Evolutionary conservation across 2,113 vertebrate genomes (phyloP), one percentile per base, ranked within the genome.

Genomic region (Aleadryas rufinucha): DNA sequence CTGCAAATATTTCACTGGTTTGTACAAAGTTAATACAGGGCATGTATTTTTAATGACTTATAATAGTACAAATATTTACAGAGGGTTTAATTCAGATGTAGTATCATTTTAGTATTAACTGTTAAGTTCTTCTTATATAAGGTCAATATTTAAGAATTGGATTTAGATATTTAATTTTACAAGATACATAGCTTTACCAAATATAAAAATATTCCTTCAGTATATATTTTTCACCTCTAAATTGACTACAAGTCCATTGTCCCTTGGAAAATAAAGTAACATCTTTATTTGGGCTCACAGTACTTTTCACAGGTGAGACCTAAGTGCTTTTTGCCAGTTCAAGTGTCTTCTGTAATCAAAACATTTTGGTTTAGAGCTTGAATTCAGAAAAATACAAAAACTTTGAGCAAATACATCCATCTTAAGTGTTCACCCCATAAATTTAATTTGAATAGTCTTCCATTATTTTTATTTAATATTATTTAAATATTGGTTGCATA

Each of bases 21-120:
- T 87, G 78, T 91, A 85, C 57, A 54, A 87, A 91, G 80, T 87
- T 92, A 87, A 89, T 89, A 78, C 22, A 89, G 42, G 74, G 4
- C 35, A 95, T 93, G 66, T 79, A 96, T 93, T 95, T 96, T 96
- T 93, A 57, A 95, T 95, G 70, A 89, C 61, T 84, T 82, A 16
- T 19, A 69, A 75, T 60, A 84, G 28, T 93, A 59, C 65, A 79
- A 95, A 75, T 93, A 27, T 95, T 95, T 95, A 83, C 54, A 0
- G 3, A 94, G 59, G 49, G 30, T 94, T 93, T 96, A 37, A 35
- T 80, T 94, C 71, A 74, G 27, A 53, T 81, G 52, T 65, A 71
- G 80, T 82, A 75, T 84, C 28, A 60, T 81, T 96, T 89, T 60
- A 87, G 33, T 76, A 72, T 76, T 69, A 89, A 89, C 41, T 89